These are phyloP conservation scores for Hipposideros armiger DNA, from an alignment of 2,113 vertebrate genomes.

Conservation along the genomic window DNA sequence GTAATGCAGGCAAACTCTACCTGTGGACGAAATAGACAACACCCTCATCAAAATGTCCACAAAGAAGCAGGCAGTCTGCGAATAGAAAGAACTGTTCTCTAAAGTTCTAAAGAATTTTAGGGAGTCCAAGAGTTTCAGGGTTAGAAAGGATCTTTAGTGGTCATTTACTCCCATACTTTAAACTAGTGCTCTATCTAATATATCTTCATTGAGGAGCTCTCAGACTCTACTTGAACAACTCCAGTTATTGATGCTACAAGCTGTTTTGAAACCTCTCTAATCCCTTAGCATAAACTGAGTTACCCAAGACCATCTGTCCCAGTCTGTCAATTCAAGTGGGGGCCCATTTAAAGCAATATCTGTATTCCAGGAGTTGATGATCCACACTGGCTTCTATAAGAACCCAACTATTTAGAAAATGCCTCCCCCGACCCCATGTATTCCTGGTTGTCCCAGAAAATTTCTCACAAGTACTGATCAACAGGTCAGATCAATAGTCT, in stretches of 20 bases:
- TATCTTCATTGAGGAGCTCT: background rate
- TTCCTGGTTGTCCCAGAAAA: background rate
- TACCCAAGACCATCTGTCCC: background rate
- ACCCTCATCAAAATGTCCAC: background rate
- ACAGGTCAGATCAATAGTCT: background rate
- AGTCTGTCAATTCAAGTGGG: background rate
- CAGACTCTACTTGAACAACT: background rate
- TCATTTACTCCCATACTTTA: background rate
- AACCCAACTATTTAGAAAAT: background rate
- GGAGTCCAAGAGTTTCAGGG: background rate
- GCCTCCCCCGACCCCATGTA: background rate
- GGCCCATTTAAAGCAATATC: background rate
- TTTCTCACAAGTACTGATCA: background rate
- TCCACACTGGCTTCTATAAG: background rate
- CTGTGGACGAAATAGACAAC: background rate
- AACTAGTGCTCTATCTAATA: background rate
- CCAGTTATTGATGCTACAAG: background rate
- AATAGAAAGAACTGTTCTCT: constrained; percentile 13
- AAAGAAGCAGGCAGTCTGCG: background rate
- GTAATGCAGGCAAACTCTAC: background rate
- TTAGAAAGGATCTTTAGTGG: background rate
- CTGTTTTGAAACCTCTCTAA: background rate
- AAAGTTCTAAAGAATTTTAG: constrained; percentile 4
- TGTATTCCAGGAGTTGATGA: background rate
- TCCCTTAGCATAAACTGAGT: background rate